These are phyloP conservation scores for Lepidochrysops patricia DNA, from an alignment of 2,888 invertebrate genomes.

Conservation along the genomic window DNA sequence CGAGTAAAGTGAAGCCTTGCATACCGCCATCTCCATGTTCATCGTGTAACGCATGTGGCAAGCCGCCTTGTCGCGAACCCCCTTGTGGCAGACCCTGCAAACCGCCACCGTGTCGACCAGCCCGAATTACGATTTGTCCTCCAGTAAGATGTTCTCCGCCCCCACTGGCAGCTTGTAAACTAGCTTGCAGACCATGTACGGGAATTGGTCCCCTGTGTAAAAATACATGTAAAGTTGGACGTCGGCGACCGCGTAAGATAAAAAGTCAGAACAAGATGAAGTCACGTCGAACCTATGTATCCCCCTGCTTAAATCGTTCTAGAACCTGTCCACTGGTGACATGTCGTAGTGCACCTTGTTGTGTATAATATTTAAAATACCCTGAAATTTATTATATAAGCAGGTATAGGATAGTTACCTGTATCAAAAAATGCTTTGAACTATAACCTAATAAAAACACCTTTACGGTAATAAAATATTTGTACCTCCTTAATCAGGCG, in stretches of 20 bases:
- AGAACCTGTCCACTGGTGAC: slow-evolving; percentile 45
- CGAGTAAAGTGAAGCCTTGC: slow-evolving; percentile 37
- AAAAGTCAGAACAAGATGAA: slow-evolving; percentile 47
- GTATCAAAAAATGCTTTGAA: no score
- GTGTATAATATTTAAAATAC: slow-evolving; percentile 31
- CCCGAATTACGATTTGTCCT: slow-evolving; percentile 18
- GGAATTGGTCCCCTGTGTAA: slow-evolving; percentile 44
- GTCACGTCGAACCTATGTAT: slow-evolving; percentile 41
- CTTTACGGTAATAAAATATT: no score
- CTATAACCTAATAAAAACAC: no score
- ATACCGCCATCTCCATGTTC: slow-evolving; percentile 25
- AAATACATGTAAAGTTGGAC: slow-evolving; percentile 47
- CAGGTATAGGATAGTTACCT: no score
- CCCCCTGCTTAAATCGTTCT: slow-evolving; percentile 53
- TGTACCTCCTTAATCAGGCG: no score
- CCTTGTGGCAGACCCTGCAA: slow-evolving; percentile 30
- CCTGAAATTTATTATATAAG: no score
- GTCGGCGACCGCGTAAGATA: slow-evolving; percentile 36
- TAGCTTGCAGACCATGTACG: slow-evolving; percentile 35
- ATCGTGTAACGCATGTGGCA: slow-evolving; percentile 33
- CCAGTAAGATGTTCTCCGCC: slow-evolving; percentile 10
- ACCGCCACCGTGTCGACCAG: slow-evolving; percentile 17
- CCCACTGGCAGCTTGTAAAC: slow-evolving; percentile 22
- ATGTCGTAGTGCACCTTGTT: slow-evolving; percentile 46
- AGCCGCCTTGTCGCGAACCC: slow-evolving; percentile 22